Evolutionary conservation across 2,888 invertebrate genomes (phyloP).

Genomic region (Ichneumoninae sp.): DNA sequence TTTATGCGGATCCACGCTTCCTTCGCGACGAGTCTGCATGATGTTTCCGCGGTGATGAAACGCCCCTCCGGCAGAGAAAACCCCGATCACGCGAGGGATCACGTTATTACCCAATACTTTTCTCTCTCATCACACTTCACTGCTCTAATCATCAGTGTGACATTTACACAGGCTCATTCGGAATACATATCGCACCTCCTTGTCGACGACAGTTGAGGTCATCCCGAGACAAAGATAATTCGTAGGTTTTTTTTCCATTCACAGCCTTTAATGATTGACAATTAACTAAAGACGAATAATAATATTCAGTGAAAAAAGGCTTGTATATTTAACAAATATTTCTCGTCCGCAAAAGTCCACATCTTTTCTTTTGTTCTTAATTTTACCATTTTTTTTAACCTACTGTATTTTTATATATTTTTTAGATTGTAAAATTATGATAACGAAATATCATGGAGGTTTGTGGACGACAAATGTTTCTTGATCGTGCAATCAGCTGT

Average conservation of each 20-base stretch:
- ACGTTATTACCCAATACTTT: slow-evolving; percentile 41
- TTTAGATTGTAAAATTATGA: too few species aligned
- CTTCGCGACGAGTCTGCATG: slow-evolving; percentile 54
- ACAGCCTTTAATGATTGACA: too few species aligned
- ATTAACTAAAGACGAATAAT: too few species aligned
- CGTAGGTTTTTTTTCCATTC: not conserved
- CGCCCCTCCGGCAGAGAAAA: slow-evolving; percentile 22
- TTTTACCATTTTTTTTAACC: too few species aligned
- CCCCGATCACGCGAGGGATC: slow-evolving; percentile 19
- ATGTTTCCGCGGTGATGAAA: slow-evolving; percentile 56
- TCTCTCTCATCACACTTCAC: slow-evolving; percentile 38
- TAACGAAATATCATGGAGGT: too few species aligned
- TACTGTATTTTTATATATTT: too few species aligned
- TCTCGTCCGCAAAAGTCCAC: too few species aligned
- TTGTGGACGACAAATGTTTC: too few species aligned
- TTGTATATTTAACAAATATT: too few species aligned
- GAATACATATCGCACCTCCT: not conserved
- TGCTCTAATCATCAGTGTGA: slow-evolving; percentile 32
- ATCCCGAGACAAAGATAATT: not conserved
- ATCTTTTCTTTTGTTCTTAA: too few species aligned
- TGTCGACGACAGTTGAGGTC: not conserved
- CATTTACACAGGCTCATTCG: not conserved
- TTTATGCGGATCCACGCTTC: slow-evolving; percentile 62
- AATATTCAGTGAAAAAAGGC: too few species aligned
- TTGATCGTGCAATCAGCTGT: too few species aligned